Evolutionary conservation across 2,888 invertebrate species (phyloP).

Genomic region (Resseliella maxima): DNA sequence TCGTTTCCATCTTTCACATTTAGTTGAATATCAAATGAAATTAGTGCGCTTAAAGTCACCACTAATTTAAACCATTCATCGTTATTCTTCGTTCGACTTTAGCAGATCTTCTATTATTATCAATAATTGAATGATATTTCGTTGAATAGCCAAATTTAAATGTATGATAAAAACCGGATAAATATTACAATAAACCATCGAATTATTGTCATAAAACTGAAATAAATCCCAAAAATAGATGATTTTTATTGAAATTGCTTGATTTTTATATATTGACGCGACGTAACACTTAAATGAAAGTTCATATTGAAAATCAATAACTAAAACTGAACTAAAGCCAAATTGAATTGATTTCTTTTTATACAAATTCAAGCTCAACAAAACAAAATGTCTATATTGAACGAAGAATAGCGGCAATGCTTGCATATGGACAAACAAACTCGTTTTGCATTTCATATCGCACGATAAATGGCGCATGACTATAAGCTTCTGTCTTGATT

Average conservation of each 20-base stretch:
- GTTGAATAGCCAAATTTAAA: neutral
- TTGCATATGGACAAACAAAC: neutral
- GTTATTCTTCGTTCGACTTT: neutral
- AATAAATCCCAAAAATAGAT: neutral
- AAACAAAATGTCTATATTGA: neutral
- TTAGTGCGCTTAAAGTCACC: neutral
- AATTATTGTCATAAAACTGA: constrained; percentile 32
- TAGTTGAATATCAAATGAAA: neutral
- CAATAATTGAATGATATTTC: constrained; percentile 6
- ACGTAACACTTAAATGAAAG: neutral
- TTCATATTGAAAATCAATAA: neutral
- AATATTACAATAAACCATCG: neutral
- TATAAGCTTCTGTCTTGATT: constrained; percentile 1
- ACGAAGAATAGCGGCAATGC: neutral
- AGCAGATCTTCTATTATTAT: neutral
- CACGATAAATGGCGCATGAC: neutral
- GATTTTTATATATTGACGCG: constrained; percentile 7
- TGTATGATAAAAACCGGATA: neutral
- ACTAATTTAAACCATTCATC: neutral
- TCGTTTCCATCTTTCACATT: too few species aligned
- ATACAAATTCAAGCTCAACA: too few species aligned
- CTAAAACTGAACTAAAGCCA: neutral
- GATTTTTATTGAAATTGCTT: neutral
- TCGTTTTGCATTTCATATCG: constrained; percentile 33
- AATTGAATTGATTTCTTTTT: neutral